Conservation (phyloP, 2,113 vertebrate genomes). For the Corydoras maculifer region DNA sequence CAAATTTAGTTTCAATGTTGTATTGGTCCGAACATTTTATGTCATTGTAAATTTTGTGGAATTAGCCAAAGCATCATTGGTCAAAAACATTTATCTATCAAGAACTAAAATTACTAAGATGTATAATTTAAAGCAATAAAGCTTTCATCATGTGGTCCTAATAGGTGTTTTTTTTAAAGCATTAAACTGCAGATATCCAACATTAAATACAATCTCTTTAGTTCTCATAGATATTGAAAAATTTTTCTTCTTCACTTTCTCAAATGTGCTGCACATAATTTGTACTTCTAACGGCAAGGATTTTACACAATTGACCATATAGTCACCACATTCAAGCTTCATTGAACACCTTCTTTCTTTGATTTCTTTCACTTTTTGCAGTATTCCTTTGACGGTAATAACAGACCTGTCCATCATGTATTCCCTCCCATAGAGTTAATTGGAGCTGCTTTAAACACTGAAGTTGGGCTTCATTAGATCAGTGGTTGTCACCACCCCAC, state of each 20-base stretch:
- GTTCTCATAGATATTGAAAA: conserved; percentile 15
- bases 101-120: no score
- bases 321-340: conserved; percentile 55
- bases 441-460: conserved; percentile 56
- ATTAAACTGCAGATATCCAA: no score
- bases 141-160: no score
- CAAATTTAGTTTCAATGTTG: background rate
- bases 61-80: no score
- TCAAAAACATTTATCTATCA: no score
- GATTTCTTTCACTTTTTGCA: conserved; percentile 58
- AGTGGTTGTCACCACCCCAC: conserved; percentile 58
- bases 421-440: conserved; percentile 68
- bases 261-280: conserved; percentile 40
- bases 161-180: no score
- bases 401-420: conserved; percentile 71
- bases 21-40: no score
- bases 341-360: conserved; percentile 58
- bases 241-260: conserved; percentile 43
- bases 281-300: conserved; percentile 37
- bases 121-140: no score
- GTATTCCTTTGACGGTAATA: conserved; percentile 61
- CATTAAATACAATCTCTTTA: no score
- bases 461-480: conserved; percentile 68
- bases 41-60: no score
- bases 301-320: conserved; percentile 62